phyloP scores from a whole-genome alignment of 2,888 invertebrate genomes.

The Lagria hirta region DNA sequence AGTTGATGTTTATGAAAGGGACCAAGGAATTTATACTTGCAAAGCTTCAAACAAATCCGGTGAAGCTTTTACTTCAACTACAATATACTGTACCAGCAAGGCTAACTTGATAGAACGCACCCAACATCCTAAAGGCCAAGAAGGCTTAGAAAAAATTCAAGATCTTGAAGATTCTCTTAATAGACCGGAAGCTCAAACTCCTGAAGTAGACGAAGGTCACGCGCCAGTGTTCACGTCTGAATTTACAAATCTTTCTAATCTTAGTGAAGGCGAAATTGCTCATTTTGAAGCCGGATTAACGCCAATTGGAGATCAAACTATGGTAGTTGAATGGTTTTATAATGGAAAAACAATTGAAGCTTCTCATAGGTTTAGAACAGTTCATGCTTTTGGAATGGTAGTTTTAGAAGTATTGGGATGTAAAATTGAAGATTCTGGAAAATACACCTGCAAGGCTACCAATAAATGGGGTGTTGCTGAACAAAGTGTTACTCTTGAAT shows the following conservation, averaged over 20 bases:
- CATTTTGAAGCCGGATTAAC: slow-evolving; percentile 96
- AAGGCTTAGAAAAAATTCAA: slow-evolving; percentile 88
- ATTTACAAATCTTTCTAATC: slow-evolving; percentile 77
- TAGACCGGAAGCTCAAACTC: slow-evolving; percentile 66
- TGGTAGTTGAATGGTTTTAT: slow-evolving; percentile 95
- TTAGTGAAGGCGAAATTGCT: slow-evolving; percentile 94
- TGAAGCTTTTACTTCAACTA: slow-evolving; percentile 90
- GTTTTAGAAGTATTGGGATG: slow-evolving; percentile 94
- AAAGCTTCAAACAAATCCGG: slow-evolving; percentile 86
- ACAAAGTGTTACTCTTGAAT: slow-evolving; percentile 79
- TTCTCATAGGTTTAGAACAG: slow-evolving; percentile 87
- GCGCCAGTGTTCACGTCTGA: slow-evolving; percentile 87
- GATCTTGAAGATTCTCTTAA: slow-evolving; percentile 85
- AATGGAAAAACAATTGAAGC: slow-evolving; percentile 87
- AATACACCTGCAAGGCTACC: slow-evolving; percentile 84
- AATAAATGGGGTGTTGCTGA: slow-evolving; percentile 89
- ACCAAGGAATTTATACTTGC: slow-evolving; percentile 92
- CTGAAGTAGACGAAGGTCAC: slow-evolving; percentile 77
- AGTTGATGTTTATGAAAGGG: slow-evolving; percentile 87
- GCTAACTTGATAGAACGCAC: slow-evolving; percentile 83
- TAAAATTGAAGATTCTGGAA: slow-evolving; percentile 89
- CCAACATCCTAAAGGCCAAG: slow-evolving; percentile 93
- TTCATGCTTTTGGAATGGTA: slow-evolving; percentile 97
- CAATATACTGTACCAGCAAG: slow-evolving; percentile 80
- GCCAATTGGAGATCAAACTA: slow-evolving; percentile 90